These are phyloP conservation scores for Heptranchias perlo DNA, from an alignment of 2,113 vertebrate genomes.

Conservation along the genomic window DNA sequence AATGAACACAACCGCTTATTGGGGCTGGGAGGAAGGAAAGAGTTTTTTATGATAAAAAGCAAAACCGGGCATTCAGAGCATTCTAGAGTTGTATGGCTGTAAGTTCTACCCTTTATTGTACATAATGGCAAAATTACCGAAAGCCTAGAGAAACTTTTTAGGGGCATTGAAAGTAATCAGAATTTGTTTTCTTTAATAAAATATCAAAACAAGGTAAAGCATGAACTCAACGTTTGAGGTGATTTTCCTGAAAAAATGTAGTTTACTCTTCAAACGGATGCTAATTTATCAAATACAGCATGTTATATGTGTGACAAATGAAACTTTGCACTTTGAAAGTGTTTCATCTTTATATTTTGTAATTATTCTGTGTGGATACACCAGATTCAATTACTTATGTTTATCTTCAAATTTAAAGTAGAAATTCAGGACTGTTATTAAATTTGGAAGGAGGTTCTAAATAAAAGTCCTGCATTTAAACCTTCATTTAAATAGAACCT, in stretches of 20 bases:
- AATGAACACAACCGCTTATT: neutral
- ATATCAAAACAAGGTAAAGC: neutral
- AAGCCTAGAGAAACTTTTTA: neutral
- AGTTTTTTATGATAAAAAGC: neutral
- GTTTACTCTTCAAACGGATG: neutral
- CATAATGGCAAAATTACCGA: neutral
- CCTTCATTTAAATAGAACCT: neutral
- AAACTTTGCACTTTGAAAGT: neutral
- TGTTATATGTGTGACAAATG: neutral
- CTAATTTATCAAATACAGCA: neutral
- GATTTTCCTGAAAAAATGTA: neutral
- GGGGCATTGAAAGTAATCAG: neutral
- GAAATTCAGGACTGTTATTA: neutral
- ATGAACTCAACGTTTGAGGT: neutral
- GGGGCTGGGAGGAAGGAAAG: neutral
- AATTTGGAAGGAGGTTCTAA: neutral
- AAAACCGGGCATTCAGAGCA: neutral
- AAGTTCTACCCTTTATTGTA: neutral
- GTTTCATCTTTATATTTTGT: neutral
- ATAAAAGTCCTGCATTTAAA: neutral
- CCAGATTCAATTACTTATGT: neutral
- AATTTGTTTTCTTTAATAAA: neutral
- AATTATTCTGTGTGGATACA: neutral
- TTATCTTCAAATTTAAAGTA: neutral
- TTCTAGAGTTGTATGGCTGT: neutral